These are phyloP conservation scores for Phoxinus dragarum DNA, from an alignment of 2,797 vertebrate genomes.

Conservation along the genomic window DNA sequence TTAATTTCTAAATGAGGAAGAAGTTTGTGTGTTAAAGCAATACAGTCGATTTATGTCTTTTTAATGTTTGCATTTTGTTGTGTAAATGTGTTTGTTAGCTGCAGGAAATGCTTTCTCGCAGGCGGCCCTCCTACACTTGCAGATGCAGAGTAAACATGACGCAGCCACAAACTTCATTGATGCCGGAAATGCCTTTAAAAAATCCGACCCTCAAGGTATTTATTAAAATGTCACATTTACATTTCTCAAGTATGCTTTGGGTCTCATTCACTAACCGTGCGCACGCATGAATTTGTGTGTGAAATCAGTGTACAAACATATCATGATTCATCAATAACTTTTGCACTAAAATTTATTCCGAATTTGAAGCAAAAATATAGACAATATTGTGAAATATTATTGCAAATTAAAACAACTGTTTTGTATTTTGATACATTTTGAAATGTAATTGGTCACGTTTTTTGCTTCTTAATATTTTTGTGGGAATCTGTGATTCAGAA, in stretches of 20 bases:
- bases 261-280: background rate
- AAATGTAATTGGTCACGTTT: background rate
- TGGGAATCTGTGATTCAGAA: background rate
- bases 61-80: background rate
- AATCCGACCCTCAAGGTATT: conserved; percentile 92
- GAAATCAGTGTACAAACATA: background rate
- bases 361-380: background rate
- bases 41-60: background rate
- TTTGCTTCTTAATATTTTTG: background rate
- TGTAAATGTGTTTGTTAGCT: conserved; percentile 71
- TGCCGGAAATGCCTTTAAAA: conserved; percentile 94
- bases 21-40: background rate
- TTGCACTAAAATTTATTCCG: background rate
- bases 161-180: conserved; percentile 92
- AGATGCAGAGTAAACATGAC: conserved; percentile 95
- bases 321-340: background rate
- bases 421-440: background rate
- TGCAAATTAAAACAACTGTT: background rate
- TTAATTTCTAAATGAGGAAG: background rate
- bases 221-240: background rate
- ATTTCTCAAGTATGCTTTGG: background rate
- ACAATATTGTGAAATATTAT: background rate
- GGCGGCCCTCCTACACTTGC: conserved; percentile 88
- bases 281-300: background rate
- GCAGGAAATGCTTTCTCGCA: conserved; percentile 93